Percentiles rank a stretch among this genome's conserved stretches.
These are phyloP conservation scores for Battus philenor DNA, from an alignment of 1,140 invertebrate genomes.

Conservation along the genomic window DNA sequence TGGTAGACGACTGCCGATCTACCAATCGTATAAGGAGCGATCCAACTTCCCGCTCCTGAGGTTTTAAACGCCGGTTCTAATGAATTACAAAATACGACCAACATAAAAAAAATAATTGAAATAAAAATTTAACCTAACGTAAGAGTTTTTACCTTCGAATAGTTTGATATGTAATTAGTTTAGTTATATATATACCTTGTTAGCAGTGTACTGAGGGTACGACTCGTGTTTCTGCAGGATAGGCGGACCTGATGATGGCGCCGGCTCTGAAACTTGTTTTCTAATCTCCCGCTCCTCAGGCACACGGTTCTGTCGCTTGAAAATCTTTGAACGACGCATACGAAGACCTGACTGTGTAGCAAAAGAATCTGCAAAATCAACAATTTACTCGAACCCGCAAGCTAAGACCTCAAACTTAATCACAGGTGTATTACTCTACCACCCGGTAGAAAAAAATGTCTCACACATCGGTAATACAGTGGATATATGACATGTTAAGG, in stretches of 20 bases:
- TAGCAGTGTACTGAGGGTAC: slow-evolving; percentile 41
- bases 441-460: no score
- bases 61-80: slow-evolving; percentile 29
- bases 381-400: no score
- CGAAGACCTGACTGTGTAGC: slow-evolving; percentile 32
- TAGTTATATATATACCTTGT: slow-evolving; percentile 27
- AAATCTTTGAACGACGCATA: slow-evolving; percentile 54
- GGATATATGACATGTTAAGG: no score
- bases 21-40: slow-evolving; percentile 46
- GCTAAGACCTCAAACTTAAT: no score
- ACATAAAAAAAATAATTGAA: no score
- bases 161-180: no score
- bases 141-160: no score
- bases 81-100: neutral
- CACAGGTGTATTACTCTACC: no score
- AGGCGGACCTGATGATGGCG: slow-evolving; percentile 30
- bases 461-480: no score
- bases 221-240: slow-evolving; percentile 50
- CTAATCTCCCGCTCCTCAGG: slow-evolving; percentile 44
- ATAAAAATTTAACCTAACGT: no score
- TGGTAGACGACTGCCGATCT: slow-evolving; percentile 36
- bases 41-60: slow-evolving; percentile 36
- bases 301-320: slow-evolving; percentile 53
- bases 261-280: slow-evolving; percentile 51
- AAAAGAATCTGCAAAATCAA: slow-evolving; percentile 24